These are phyloP conservation scores for Pachypanchax playfairii DNA, from an alignment of 2,113 vertebrate genomes.

Conservation along the genomic window DNA sequence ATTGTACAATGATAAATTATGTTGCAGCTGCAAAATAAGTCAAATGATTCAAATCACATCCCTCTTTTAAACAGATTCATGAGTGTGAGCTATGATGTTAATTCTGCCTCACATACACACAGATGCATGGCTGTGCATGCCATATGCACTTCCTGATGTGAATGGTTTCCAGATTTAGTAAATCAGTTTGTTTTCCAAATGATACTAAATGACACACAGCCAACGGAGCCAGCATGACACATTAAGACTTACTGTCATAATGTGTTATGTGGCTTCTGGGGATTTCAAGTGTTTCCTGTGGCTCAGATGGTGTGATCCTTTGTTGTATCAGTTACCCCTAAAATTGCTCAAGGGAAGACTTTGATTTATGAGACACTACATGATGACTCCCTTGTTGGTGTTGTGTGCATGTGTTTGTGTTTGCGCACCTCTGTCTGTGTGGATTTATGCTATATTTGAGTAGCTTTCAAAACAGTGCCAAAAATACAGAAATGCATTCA, in stretches of 20 bases:
- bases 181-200: not conserved
- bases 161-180: not conserved
- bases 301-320: conserved; percentile 40
- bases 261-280: not conserved
- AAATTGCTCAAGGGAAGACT: conserved; percentile 56
- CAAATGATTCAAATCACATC: conserved; percentile 33
- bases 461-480: conserved; percentile 16
- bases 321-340: conserved; percentile 61
- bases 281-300: conserved; percentile 34
- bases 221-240: not conserved
- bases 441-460: conserved; percentile 1
- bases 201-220: not conserved
- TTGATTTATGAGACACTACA: conserved; percentile 55
- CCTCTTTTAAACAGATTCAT: conserved; percentile 1
- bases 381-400: conserved; percentile 43
- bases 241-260: not conserved
- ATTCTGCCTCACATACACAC: conserved; percentile 1
- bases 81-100: conserved; percentile 1
- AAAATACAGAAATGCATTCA: not conserved
- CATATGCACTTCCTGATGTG: not conserved
- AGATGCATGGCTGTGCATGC: not conserved
- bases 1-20: conserved; percentile 31
- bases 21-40: conserved; percentile 38
- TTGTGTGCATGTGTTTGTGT: conserved; percentile 17
- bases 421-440: conserved; percentile 5